phyloP scores from a whole-genome alignment of 1,140 invertebrate genomes.

The Helicoverpa zea region DNA sequence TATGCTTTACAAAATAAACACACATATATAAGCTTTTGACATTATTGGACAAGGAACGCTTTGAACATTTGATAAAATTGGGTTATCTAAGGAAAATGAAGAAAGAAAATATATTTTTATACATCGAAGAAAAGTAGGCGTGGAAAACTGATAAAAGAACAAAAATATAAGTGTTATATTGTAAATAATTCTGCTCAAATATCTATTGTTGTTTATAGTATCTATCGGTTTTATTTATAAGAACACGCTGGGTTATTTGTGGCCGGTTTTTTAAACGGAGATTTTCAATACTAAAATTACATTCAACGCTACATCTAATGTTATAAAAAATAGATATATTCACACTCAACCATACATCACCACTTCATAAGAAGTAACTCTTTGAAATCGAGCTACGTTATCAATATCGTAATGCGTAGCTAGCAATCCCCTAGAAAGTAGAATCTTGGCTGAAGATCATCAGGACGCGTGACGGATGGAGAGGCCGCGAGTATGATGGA shows the following conservation, averaged over 20 bases:
- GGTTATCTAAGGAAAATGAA: slow-evolving; percentile 14
- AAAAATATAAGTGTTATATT: not conserved
- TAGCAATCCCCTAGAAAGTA: slow-evolving; percentile 18
- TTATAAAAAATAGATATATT: no score
- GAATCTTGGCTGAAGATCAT: slow-evolving; percentile 32
- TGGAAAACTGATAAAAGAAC: not conserved
- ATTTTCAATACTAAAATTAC: not conserved
- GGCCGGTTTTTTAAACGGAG: no score
- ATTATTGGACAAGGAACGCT: slow-evolving; percentile 11
- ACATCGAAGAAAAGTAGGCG: not conserved
- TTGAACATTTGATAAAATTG: slow-evolving; percentile 18
- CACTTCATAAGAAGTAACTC: not conserved
- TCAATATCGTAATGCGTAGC: not conserved
- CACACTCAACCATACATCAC: no score
- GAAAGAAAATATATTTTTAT: slow-evolving; percentile 4
- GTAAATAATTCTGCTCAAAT: no score
- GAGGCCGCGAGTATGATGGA: slow-evolving; percentile 68
- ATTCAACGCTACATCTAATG: no score
- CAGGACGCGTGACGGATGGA: slow-evolving; percentile 52
- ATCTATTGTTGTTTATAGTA: no score
- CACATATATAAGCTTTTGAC: slow-evolving; percentile 11
- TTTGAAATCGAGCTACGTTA: not conserved
- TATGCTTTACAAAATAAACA: slow-evolving; percentile 24
- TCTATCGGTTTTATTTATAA: no score
- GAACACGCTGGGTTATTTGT: no score